phyloP scores from a whole-genome alignment of 2,797 vertebrate species.

The Melanogrammus aeglefinus region DNA sequence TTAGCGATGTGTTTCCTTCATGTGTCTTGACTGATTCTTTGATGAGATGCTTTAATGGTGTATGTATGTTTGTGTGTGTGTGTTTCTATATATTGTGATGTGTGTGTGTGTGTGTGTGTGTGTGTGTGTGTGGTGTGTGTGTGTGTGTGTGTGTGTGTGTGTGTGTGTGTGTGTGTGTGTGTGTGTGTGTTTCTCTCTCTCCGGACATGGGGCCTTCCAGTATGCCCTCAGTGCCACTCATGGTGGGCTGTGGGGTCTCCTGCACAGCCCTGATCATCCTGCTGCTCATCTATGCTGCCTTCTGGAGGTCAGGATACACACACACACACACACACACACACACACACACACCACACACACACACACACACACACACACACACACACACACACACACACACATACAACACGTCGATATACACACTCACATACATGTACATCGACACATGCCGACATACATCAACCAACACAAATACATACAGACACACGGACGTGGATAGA shows the following conservation, averaged over 20 bases:
- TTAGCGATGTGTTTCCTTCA: background rate
- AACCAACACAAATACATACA: background rate
- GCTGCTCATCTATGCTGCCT: constrained; percentile 92
- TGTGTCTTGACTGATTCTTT: background rate
- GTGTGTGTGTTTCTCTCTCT: constrained; percentile 17
- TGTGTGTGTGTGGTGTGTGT: background rate
- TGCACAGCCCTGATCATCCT: constrained; percentile 93
- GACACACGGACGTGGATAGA: background rate
- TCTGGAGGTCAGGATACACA: constrained; percentile 85
- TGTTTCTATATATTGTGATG: too few species aligned
- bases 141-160: too few species aligned
- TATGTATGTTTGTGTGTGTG: background rate
- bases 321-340: background rate
- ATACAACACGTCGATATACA: too few species aligned
- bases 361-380: background rate
- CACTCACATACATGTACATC: too few species aligned
- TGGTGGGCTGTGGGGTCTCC: constrained; percentile 97
- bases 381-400: constrained; percentile 1
- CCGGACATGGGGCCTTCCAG: constrained; percentile 88
- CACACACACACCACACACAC: background rate
- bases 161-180: background rate
- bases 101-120: background rate
- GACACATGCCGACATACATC: background rate
- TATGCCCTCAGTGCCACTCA: constrained; percentile 89
- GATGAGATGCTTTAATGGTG: background rate